These are phyloP conservation scores for Drosophila cognata DNA, from an alignment of 2,888 invertebrate genomes.

Conservation along the genomic window DNA sequence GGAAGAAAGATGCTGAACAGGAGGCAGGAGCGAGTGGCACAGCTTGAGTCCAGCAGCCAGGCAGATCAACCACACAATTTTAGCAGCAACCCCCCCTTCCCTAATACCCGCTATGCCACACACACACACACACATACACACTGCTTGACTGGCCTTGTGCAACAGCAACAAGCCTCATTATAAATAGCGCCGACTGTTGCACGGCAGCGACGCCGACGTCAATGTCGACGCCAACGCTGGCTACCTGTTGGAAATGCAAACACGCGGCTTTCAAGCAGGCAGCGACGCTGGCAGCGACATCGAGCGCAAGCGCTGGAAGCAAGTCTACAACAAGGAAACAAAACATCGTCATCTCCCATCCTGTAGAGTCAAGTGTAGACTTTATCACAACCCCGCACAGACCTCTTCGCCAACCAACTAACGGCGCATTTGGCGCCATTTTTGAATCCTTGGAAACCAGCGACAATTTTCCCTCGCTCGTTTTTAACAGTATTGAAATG, in stretches of 20 bases:
- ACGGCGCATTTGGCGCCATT: slow-evolving; percentile 26
- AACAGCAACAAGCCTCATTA: slow-evolving; percentile 63
- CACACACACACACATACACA: not conserved
- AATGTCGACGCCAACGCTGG: slow-evolving; percentile 43
- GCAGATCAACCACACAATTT: slow-evolving; percentile 21
- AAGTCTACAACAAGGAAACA: slow-evolving; percentile 59
- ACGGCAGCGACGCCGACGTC: slow-evolving; percentile 54
- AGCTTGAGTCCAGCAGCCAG: slow-evolving; percentile 46
- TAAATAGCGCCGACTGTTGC: slow-evolving; percentile 73
- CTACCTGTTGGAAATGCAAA: slow-evolving; percentile 80
- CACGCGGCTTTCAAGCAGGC: slow-evolving; percentile 30
- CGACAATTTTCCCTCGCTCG: not conserved
- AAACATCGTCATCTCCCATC: slow-evolving; percentile 4
- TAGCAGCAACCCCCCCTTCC: not conserved
- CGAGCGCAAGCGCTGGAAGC: slow-evolving; percentile 68
- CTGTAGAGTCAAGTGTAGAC: slow-evolving; percentile 3
- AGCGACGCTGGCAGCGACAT: slow-evolving; percentile 45
- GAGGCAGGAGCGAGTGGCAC: slow-evolving; percentile 16
- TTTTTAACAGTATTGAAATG: not conserved
- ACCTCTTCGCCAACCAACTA: not conserved
- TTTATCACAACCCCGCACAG: not conserved
- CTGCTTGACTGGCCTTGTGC: slow-evolving; percentile 44
- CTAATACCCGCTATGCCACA: not conserved
- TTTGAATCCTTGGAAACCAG: slow-evolving; percentile 22
- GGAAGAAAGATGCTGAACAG: not conserved